phyloP scores from a whole-genome alignment of 2,113 vertebrate genomes.

The Pituophis catenifer region DNA sequence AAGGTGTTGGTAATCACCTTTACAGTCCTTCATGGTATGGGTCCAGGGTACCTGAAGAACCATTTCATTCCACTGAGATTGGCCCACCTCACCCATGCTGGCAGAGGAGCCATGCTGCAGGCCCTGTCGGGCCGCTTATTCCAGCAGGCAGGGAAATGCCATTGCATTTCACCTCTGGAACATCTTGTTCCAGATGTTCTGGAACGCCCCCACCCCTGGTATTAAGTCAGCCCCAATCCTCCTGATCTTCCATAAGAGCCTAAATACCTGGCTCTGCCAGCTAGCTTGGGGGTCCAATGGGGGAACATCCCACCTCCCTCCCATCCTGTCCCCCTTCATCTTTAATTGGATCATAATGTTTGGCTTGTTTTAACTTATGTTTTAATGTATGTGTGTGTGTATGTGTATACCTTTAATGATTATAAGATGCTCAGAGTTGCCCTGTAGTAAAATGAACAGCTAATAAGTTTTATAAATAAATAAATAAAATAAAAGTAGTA shows the following conservation, averaged over 20 bases:
- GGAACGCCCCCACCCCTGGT: too few relatives aligned
- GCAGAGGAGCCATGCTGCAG: too few relatives aligned
- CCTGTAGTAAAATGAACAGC: too few relatives aligned
- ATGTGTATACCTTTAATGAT: too few relatives aligned
- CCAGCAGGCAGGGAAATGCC: background rate
- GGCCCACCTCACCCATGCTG: background rate
- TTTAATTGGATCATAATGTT: too few relatives aligned
- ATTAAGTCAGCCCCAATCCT: background rate
- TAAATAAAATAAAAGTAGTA: background rate
- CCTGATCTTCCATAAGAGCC: background rate
- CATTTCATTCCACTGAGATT: background rate
- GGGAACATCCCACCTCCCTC: too few relatives aligned
- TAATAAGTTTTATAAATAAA: too few relatives aligned
- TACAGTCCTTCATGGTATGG: background rate
- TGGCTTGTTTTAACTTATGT: too few relatives aligned
- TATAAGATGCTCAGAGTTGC: too few relatives aligned
- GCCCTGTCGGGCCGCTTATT: background rate
- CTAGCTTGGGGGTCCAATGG: background rate
- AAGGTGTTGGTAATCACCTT: background rate
- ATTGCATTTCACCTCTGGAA: background rate
- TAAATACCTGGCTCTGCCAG: background rate
- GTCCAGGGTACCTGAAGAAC: background rate
- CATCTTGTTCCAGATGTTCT: background rate
- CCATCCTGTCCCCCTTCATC: too few relatives aligned
- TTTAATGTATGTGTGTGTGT: too few relatives aligned